phyloP scores from a whole-genome alignment of 1,140 invertebrate genomes.

The Macrosteles quadrilineatus region DNA sequence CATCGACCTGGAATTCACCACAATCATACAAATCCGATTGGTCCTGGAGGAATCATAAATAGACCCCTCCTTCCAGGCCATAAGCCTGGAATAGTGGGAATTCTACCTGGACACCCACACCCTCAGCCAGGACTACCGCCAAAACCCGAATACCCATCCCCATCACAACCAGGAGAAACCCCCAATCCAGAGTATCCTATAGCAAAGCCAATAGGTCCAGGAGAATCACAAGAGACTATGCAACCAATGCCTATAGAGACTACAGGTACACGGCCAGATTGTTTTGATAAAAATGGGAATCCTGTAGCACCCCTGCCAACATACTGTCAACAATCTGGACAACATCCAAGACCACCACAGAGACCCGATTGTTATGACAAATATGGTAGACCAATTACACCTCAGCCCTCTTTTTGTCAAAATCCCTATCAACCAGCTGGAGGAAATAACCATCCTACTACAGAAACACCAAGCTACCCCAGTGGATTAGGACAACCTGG shows the following conservation, averaged over 20 bases:
- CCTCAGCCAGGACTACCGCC: not conserved
- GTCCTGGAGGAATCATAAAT: not conserved
- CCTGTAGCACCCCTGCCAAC: too few species aligned
- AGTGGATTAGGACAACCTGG: conserved; percentile 17
- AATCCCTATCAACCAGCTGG: too few species aligned
- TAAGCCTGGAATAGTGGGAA: not conserved
- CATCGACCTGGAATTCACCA: conserved; percentile 7
- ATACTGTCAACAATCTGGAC: too few species aligned
- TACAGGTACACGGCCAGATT: too few species aligned
- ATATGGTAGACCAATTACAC: too few species aligned
- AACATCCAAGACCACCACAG: too few species aligned
- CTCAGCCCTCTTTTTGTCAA: too few species aligned
- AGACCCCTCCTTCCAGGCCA: not conserved
- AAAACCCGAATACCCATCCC: conserved; percentile 11
- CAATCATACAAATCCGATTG: not conserved
- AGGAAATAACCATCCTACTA: too few species aligned
- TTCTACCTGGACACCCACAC: not conserved
- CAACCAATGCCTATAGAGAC: too few species aligned
- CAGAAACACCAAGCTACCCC: conserved; percentile 33
- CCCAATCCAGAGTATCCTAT: conserved; percentile 1
- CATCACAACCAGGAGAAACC: conserved; percentile 36
- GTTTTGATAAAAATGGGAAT: too few species aligned
- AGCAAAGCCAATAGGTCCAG: not conserved
- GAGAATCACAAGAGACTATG: too few species aligned
- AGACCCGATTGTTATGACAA: too few species aligned